phyloP scores from a whole-genome alignment of 2,888 invertebrate species.

The Andricus curvator region DNA sequence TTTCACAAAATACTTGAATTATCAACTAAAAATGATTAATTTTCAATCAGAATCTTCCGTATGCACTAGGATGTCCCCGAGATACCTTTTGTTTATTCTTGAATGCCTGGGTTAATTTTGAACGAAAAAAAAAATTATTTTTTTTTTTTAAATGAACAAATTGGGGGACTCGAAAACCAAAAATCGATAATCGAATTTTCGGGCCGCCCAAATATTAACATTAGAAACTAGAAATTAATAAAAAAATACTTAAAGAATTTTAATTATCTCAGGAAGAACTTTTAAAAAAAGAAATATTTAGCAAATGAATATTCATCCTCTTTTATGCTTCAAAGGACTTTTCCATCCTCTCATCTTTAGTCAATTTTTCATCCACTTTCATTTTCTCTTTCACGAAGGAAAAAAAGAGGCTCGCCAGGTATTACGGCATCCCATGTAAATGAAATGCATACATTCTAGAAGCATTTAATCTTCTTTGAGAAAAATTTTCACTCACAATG shows the following conservation, averaged over 20 bases:
- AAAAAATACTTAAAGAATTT: neutral
- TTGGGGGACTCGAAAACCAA: too few species aligned
- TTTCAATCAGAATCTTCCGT: too few species aligned
- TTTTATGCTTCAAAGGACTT: slow-evolving; percentile 22
- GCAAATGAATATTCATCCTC: slow-evolving; percentile 27
- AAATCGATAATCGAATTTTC: too few species aligned
- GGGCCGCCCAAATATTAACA: too few species aligned
- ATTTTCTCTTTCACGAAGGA: neutral
- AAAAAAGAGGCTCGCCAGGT: neutral
- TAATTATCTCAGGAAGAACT: neutral
- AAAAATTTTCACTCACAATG: neutral
- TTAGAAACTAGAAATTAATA: too few species aligned
- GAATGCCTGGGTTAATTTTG: too few species aligned
- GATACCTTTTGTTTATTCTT: too few species aligned
- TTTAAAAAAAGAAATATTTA: neutral
- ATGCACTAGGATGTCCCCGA: too few species aligned
- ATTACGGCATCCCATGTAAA: slow-evolving; percentile 3
- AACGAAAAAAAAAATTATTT: too few species aligned
- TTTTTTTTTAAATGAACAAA: too few species aligned
- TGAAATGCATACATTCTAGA: slow-evolving; percentile 19
- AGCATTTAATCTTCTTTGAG: slow-evolving; percentile 6
- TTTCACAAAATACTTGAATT: too few species aligned
- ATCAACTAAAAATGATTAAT: too few species aligned
- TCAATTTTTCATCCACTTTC: slow-evolving; percentile 9
- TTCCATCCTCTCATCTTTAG: slow-evolving; percentile 20